Conservation (phyloP, 2,888 invertebrate species). For the Cantharis lateralis region DNA sequence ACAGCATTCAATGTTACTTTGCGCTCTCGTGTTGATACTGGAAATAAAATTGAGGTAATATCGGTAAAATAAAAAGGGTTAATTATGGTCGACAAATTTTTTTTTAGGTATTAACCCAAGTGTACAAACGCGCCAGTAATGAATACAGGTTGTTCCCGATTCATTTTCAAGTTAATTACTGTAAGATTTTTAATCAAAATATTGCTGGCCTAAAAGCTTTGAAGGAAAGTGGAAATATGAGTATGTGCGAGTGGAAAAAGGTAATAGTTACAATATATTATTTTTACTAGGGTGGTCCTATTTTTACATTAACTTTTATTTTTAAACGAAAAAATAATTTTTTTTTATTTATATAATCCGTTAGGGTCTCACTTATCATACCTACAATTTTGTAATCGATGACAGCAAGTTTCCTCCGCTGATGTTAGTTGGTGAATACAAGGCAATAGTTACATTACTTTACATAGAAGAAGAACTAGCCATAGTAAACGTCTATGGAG, state of each 20-base stretch:
- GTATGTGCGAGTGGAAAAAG: neutral
- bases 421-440: neutral
- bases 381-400: neutral
- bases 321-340: no score
- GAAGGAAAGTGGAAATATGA: neutral
- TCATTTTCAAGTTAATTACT: neutral
- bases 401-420: neutral
- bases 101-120: neutral
- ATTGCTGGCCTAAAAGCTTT: neutral
- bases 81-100: neutral
- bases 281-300: no score
- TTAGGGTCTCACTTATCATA: neutral
- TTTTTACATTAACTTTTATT: no score
- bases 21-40: neutral
- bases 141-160: neutral
- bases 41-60: neutral
- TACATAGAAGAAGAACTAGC: neutral
- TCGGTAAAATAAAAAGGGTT: no score
- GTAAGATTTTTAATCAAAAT: neutral
- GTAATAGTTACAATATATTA: neutral
- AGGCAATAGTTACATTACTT: neutral
- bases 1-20: neutral
- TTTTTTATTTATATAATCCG: no score
- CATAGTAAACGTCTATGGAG: neutral
- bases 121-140: neutral